Evolutionary conservation across 2,888 invertebrate species (phyloP), one percentile per base, ranked within the genome.

Genomic region (Epirrita christyi): DNA sequence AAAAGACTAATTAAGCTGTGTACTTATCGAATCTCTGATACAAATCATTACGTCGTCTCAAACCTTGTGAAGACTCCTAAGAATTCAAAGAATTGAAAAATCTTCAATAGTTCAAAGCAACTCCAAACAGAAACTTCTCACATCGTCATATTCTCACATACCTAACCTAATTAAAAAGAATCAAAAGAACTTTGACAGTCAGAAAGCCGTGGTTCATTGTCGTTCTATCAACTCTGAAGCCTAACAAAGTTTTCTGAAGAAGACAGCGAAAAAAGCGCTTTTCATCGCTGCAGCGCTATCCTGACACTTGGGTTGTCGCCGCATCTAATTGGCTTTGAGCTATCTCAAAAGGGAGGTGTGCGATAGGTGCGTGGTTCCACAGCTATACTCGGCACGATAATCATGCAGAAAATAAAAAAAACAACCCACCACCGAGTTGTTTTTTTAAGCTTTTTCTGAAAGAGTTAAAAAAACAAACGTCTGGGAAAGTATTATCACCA

Each of bases 261-360:
- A 60, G 61, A 63, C 57, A 59, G 59, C 65, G 57, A 68, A 71
- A 72, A 70, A 72, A 71, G 71, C 72, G 68, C 74, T 70, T 77
- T 77, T 72, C 75, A 76, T 54, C 66, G 70, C 54, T 61, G 61
- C 59, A 60, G 57, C 71, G 72, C 69, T 71, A 70, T 76, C 74
- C 67, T 60, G 69, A 63, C 72, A 73, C 80, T 78, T 67, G 73
- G 72, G 80, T 81, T 85, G 86, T 86, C 87, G 74, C 81, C 76
- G 81, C 86, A 83, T 84, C 86, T 89, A 88, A 89, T 88, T 89
- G 88, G 89, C 89, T 89, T 88, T 87, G 86, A 88, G 86, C 82
- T 81, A 83, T 85, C 85, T 88, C 82, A 78, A 84, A 86, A 85
- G 85, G 70, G 71, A 74, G 75, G 68, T 73, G 68, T 71, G 74